Evolutionary conservation across 1,140 invertebrate genomes (phyloP), one percentile per base, ranked within the genome.

Genomic region (Brachionus asplanchnoidis): DNA sequence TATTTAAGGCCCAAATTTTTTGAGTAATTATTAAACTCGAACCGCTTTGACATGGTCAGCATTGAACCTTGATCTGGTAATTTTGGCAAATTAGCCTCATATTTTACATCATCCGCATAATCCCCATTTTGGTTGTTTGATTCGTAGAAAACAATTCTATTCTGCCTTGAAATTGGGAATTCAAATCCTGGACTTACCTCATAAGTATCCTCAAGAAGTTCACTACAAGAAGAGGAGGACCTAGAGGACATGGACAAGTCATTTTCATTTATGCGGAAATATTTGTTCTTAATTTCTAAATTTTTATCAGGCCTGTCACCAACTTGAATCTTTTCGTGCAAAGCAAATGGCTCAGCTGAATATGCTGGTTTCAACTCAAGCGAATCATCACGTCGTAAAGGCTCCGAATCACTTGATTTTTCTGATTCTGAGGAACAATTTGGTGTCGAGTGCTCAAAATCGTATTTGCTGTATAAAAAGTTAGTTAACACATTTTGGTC

Each of bases 241-340:
- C 5, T 8, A 17, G 68, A 73, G 32, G 32, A 40, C 17, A 20
- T 7, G 14, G 68, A 17, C 7, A 77, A 14, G 53, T 77, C 73
- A n/a, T 77, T 77, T 77, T 77, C 73, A 26, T 50, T 0, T 50
- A 50, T 50, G 7, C 46, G 26, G 28, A 77, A 77, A 50, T 50
- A 77, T 11, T 28, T 50, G 1, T 77, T 77, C 50, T 77, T 77
- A 9, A 77, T 4, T 20, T 73, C 40, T 7, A 73, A 42, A 73
- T 73, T 73, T 73, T 73, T 73, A 73, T 73, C 68, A 5, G 68
- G 68, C 23, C 68, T 73, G 23, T 73, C 68, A 20, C 68, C 68
- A 11, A 73, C 68, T 73, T 73, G 68, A 73, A 73, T 42, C 23
- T 46, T 73, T 20, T 42, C 32, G 11, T 42, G 36, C 36, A 73